Base-by-base conservation (phyloP, 2,797 vertebrate genomes). In the Urophycis tenuis region DNA sequence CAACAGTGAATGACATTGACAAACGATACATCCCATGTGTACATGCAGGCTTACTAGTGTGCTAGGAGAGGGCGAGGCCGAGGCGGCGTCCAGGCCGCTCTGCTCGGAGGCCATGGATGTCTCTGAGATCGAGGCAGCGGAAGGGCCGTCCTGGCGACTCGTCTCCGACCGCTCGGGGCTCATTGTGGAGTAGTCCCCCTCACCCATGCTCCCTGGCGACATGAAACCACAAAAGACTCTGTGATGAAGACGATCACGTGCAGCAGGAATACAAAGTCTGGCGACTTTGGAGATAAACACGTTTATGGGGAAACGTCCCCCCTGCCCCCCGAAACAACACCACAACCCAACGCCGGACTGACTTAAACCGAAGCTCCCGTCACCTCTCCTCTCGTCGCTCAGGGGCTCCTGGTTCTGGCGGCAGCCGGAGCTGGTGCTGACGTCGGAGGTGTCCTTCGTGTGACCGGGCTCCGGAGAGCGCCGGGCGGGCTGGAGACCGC, bases 91-190 rank as follows among this genome's bases (percentile, higher is more conserved):
- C 78, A 95, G 94, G 81, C 86, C 89, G 74, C 84, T 83, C 31
- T 88, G 91, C 29, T 82, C 78, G 0, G 86, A 92, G 12, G 85
- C 78, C 74, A 87, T 82, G 79, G 85, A 64, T 19, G 89, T 82
- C 74, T 93, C 93, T 36, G 92, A 89, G 0, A 87, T 84, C 3
- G 92, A 93, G 0, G 83, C 85, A 22, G 87, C 83, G 83, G 91
- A 81, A 41, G 82, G 84, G 41, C 92, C 93, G 84, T 84, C 91
- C 74, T 91, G 60, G 49, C 93, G 92, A 85, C 94, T 93, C 33
- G 92, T 90, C 69, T 89, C 80, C 12, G 89, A 92, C 73, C 84
- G 92, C 85, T 94, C 95, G 74, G 92, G 95, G 82, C 94, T 93
- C 64, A 90, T 87, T 35, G 91, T 94, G 88, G 94, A 95, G 81